These are phyloP conservation scores for Stichodactyla helianthus DNA, from an alignment of 64 coral and sea anemone species.

Conservation along the genomic window DNA sequence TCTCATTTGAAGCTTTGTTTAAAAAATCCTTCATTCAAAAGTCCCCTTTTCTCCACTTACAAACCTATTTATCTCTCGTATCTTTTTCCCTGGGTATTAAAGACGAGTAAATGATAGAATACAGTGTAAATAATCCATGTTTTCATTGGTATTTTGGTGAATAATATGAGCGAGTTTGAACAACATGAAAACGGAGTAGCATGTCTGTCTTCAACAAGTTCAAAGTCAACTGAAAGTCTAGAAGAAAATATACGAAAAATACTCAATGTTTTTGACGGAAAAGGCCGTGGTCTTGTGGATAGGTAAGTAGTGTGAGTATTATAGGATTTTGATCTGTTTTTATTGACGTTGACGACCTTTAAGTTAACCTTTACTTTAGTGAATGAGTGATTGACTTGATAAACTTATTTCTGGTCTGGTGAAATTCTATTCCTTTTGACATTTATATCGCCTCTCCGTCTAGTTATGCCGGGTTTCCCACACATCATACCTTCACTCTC, in stretches of 20 bases:
- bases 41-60: not conserved
- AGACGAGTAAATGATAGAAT: not conserved
- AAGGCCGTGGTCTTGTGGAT: conserved; percentile 32
- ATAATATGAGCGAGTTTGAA: conserved; percentile 32
- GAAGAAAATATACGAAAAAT: conserved; percentile 65
- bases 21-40: conserved; percentile 22
- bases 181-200: conserved; percentile 32
- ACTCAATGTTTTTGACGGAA: conserved; percentile 11
- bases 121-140: not conserved
- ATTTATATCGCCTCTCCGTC: conserved; percentile 6
- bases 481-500: not conserved
- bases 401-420: conserved; percentile 8
- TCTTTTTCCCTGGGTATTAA: not conserved
- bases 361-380: conserved; percentile 14
- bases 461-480: not conserved
- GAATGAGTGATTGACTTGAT: conserved; percentile 20
- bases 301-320: conserved; percentile 22
- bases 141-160: not conserved
- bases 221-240: conserved; percentile 61
- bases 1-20: conserved; percentile 28
- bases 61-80: not conserved
- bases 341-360: conserved; percentile 1
- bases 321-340: not conserved
- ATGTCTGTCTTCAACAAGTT: conserved; percentile 42
- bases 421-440: not conserved